Base-by-base conservation (phyloP, 2,797 vertebrate genomes). In the Selene dorsalis region DNA sequence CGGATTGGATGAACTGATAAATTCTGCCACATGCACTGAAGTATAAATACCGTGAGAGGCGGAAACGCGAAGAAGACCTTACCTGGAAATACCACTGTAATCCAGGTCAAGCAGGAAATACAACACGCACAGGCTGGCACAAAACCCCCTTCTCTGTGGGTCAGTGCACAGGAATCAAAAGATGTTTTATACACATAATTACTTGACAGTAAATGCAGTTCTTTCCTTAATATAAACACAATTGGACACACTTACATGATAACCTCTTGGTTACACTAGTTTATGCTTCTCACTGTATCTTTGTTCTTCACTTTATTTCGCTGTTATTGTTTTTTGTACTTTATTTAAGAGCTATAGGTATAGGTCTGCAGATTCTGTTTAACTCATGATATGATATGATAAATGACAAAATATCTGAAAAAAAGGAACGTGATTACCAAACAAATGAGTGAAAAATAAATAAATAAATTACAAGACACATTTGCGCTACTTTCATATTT, bases 1-100 rank as follows among this genome's bases (percentile, higher is more conserved):
- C 41, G 65, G 20, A 35, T n/a, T 0, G 5, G 43, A 63, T 65
- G 35, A 59, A 45, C 2, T 56, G 56, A 59, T 76, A 1, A 62
- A 4, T 22, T 26, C 16, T 56, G 30, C 5, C 24, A 28, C 4
- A 65, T 66, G 16, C 35, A 52, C 14, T 61, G 41, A 41, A 38
- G 62, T 68, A 85, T 91, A 90, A 78, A 86, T 87, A 84, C 52
- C n/a, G 6, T 74, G 6, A 59, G 9, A 61, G 47, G 57, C 32
- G 22, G 43, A 58, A 47, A 43, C 16, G 9, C 43, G 74, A 10
- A 50, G 6, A 10, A 47, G 16, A n/a, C 69, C 13, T 16, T 30
- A 26, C 0, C 0, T 71, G 72, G 80, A 88, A 86, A 85, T 0
- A 43, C 45, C 48, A 5, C 0, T 1, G 16, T 18, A 47, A 47